Conservation (phyloP, 2,113 vertebrate species). For the Scopus umbretta region DNA sequence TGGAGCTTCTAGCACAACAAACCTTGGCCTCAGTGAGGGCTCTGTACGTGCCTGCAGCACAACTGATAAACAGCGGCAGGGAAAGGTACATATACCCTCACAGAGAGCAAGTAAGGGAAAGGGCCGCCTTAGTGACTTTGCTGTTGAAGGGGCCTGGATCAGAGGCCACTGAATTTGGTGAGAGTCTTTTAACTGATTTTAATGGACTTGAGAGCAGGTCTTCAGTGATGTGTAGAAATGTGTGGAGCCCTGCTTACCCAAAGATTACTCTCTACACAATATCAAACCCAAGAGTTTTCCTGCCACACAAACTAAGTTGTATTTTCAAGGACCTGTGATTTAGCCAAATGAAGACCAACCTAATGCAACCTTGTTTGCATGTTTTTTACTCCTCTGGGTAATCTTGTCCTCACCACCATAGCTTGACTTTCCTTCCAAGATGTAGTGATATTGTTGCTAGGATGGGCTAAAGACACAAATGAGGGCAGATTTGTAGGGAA, state of each 20-base stretch:
- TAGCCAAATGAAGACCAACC: not conserved
- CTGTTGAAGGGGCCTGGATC: not conserved
- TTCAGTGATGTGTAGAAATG: not conserved
- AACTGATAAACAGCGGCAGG: not conserved
- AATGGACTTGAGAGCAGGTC: not conserved
- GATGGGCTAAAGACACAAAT: not conserved
- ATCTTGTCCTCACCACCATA: not conserved
- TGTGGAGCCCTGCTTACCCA: not conserved
- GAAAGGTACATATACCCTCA: not conserved
- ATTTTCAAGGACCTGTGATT: not conserved
- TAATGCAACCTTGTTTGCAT: not conserved
- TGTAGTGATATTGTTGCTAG: not conserved
- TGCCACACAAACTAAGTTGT: not conserved
- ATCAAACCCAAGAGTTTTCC: not conserved
- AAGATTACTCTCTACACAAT: not conserved
- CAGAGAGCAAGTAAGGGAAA: not conserved
- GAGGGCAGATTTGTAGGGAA: not conserved
- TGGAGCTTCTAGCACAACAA: not conserved
- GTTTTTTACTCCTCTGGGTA: not conserved
- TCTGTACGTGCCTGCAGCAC: not conserved
- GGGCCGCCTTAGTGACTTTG: not conserved
- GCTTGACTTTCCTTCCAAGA: not conserved
- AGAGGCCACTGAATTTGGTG: not conserved
- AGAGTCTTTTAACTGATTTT: not conserved
- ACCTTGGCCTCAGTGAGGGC: not conserved